Evolutionary conservation across 2,888 invertebrate genomes (phyloP).

Genomic region (Drosophila flavopinicola): DNA sequence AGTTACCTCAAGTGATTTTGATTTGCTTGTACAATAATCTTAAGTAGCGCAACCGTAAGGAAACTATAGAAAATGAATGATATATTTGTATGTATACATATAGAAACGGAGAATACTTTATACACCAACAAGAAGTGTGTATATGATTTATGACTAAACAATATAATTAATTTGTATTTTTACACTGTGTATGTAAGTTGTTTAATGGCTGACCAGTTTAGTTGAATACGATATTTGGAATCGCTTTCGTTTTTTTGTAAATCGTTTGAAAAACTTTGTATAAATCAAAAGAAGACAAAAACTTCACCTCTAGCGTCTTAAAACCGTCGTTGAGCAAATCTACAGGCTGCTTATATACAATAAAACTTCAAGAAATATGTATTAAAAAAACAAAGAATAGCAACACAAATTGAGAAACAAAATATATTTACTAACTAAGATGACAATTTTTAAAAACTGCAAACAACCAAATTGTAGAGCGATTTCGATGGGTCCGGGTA

Average conservation of each 20-base stretch:
- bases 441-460: conserved; percentile 43
- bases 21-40: conserved; percentile 76
- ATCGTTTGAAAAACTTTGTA: conserved; percentile 56
- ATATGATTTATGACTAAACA: conserved; percentile 38
- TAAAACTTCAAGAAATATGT: conserved; percentile 53
- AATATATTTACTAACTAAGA: conserved; percentile 59
- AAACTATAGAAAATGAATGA: conserved; percentile 53
- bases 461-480: conserved; percentile 20
- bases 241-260: conserved; percentile 51
- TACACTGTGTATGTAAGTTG: conserved; percentile 59
- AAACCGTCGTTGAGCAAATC: conserved; percentile 70
- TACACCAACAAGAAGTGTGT: conserved; percentile 24
- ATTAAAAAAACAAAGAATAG: conserved; percentile 41
- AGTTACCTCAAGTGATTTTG: conserved; percentile 30
- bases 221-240: conserved; percentile 32
- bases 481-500: conserved; percentile 19
- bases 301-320: conserved; percentile 71
- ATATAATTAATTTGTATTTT: conserved; percentile 64
- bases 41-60: conserved; percentile 67
- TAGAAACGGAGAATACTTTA: conserved; percentile 20
- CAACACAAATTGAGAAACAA: conserved; percentile 33
- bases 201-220: conserved; percentile 35
- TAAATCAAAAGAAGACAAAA: conserved; percentile 55
- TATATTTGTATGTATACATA: conserved; percentile 45
- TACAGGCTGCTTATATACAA: conserved; percentile 78